Evolutionary conservation across 2,113 vertebrate genomes (phyloP).

Genomic region (Esox niger): DNA sequence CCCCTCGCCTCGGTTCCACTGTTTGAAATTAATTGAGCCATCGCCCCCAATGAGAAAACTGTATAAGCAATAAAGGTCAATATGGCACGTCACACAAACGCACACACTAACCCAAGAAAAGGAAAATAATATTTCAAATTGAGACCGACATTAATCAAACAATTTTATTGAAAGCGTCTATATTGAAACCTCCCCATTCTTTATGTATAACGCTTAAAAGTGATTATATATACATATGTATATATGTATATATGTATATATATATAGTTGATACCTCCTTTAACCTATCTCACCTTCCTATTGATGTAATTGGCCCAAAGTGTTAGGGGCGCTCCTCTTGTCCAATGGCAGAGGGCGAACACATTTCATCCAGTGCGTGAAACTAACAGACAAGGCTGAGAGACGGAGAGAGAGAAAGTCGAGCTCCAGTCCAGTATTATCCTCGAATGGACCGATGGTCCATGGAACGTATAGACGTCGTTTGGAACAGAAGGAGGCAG

Average conservation of each 20-base stretch:
- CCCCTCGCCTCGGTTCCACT: too few relatives aligned
- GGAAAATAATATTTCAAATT: too few relatives aligned
- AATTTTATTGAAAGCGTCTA: neutral
- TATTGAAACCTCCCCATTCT: neutral
- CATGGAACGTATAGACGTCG: constrained; percentile 46
- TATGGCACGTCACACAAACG: too few relatives aligned
- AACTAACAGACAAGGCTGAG: constrained; percentile 39
- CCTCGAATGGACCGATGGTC: constrained; percentile 70
- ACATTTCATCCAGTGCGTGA: constrained; percentile 59
- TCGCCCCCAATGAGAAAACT: too few relatives aligned
- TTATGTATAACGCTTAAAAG: neutral
- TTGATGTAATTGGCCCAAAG: constrained; percentile 60
- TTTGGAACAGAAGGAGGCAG: constrained; percentile 5
- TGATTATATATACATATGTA: too few relatives aligned
- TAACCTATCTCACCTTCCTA: constrained; percentile 29
- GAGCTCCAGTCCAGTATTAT: constrained; percentile 37
- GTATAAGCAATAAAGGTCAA: too few relatives aligned
- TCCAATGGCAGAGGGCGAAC: constrained; percentile 65
- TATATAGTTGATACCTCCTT: too few relatives aligned
- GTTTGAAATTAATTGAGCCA: too few relatives aligned
- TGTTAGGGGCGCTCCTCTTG: constrained; percentile 20
- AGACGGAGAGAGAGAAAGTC: neutral
- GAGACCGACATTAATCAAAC: neutral
- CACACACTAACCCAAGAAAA: too few relatives aligned
- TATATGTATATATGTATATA: too few relatives aligned